These are phyloP conservation scores for Propithecus coquereli DNA, from an alignment of 2,113 vertebrate species.

Conservation along the genomic window DNA sequence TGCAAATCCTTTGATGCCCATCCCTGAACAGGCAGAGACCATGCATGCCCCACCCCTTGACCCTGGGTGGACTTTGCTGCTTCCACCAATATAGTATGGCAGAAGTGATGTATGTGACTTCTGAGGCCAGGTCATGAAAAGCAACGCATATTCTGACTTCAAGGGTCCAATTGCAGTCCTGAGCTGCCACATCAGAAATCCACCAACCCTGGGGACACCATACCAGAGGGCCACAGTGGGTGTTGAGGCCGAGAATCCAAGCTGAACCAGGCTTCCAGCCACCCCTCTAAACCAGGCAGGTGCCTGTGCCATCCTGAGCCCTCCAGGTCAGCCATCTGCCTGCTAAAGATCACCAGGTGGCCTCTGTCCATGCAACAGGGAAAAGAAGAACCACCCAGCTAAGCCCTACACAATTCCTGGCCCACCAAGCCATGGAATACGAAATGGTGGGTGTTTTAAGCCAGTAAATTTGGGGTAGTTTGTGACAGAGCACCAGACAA, in stretches of 20 bases:
- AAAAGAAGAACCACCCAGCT: background rate
- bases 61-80: no score
- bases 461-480: background rate
- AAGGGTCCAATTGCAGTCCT: no score
- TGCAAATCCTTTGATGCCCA: no score
- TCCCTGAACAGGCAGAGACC: fast-evolving
- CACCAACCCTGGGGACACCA: background rate
- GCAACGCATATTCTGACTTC: background rate
- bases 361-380: background rate
- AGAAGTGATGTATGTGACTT: background rate
- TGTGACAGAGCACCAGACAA: background rate
- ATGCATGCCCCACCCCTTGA: fast-evolving
- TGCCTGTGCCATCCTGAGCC: fast-evolving
- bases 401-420: background rate
- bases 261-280: background rate
- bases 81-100: background rate
- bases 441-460: background rate
- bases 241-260: background rate
- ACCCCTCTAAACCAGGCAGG: background rate
- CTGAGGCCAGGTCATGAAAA: background rate
- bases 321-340: background rate
- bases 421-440: no score
- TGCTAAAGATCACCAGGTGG: fast-evolving
- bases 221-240: background rate
- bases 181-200: background rate